Evolutionary conservation across 2,888 invertebrate genomes (phyloP), one percentile per base, ranked within the genome.

Genomic region (Heliconius aoede): DNA sequence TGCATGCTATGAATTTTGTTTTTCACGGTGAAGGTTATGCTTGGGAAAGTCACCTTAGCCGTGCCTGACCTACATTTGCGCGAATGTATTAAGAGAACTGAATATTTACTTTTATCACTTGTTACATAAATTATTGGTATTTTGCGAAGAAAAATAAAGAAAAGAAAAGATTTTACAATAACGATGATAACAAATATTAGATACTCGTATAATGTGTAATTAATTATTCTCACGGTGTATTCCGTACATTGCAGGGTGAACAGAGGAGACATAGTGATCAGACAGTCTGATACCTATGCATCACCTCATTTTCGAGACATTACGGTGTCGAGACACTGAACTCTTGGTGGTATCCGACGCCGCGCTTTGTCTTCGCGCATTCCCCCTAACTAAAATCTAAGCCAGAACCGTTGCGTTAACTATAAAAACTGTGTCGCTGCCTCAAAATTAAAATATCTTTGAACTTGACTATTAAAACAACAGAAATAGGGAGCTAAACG

Each of bases 21-120:
- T 73, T 87, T 55, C 30, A 55, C 55, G 55, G 30, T 18, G 69
- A 55, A 55, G 69, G 55, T 69, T n/a, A 69, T 51, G 30, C 30
- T 69, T 32, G 24, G 51, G 51, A 69, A 69, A 69, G 69, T 69
- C 69, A 69, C 69, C 55, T 69, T 55, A 55, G 69, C 51, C 28
- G 51, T 11, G n/a, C 46, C 28, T 69, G 69, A 69, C 55, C 69
- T n/a, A 69, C 15, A 30, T 55, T n/a, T 30, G 28, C 28, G 51
- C 30, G n/a, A n/a, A n/a, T 64, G 62, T 62, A 76, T 64, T 55
- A 32, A 55, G n/a, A 64, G 46, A 46, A 46, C 0, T 46, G 46
- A 7, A 21, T 30, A 30, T 62, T 64, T 64, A 64, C 11, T 64
- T 64, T 32, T 64, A n/a, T 32, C n/a, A 28, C 18, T 32, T 64